Conservation (phyloP, 1,140 invertebrate species). For the Neotoxoptera formosana region DNA sequence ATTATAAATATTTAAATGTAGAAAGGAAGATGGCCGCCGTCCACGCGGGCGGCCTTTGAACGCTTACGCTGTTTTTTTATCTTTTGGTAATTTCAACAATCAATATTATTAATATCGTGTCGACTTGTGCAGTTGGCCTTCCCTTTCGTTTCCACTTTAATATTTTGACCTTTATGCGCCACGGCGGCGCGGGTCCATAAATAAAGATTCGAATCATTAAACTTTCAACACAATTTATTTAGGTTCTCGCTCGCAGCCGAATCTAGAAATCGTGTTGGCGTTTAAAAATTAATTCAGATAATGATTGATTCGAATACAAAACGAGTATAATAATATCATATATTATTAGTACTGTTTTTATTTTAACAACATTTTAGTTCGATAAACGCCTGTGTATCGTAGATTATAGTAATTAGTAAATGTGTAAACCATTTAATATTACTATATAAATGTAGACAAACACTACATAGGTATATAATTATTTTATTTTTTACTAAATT, state of each 20-base stretch:
- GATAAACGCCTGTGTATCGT: background rate
- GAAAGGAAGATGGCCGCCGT: background rate
- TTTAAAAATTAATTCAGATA: background rate
- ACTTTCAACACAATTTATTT: background rate
- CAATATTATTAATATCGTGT: background rate
- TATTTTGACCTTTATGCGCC: background rate
- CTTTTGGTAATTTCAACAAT: background rate
- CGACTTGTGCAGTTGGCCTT: background rate
- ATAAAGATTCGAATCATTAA: background rate
- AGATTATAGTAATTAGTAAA: background rate
- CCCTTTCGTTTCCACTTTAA: background rate
- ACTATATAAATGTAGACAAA: no score
- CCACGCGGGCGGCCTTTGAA: background rate
- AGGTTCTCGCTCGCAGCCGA: background rate
- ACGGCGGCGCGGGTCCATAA: background rate
- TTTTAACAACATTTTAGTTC: background rate
- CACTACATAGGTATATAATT: no score
- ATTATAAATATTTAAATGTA: background rate
- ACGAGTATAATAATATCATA: background rate
- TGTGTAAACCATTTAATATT: background rate
- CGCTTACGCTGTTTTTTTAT: background rate
- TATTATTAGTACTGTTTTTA: background rate
- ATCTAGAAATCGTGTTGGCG: background rate
- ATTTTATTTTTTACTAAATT: no score
- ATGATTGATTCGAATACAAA: background rate